These are phyloP conservation scores for Phaedon cochleariae DNA, from an alignment of 2,888 invertebrate genomes.

Conservation along the genomic window DNA sequence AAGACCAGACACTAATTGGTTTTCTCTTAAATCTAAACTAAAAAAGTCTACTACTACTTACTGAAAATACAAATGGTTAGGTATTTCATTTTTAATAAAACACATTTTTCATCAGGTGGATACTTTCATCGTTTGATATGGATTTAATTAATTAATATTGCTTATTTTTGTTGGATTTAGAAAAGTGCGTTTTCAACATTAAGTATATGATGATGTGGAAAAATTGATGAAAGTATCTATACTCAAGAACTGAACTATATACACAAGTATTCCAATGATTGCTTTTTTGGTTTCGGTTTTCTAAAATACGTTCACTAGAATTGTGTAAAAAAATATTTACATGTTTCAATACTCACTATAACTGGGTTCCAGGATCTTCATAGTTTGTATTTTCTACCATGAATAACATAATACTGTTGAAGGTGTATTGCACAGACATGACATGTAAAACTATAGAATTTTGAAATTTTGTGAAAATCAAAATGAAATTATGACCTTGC, in stretches of 20 bases:
- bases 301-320: slow-evolving; percentile 45
- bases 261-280: slow-evolving; percentile 53
- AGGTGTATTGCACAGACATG: slow-evolving; percentile 39
- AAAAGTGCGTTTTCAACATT: slow-evolving; percentile 45
- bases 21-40: slow-evolving; percentile 60
- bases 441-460: slow-evolving; percentile 1
- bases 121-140: slow-evolving; percentile 53
- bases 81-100: slow-evolving; percentile 48
- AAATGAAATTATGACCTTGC: slow-evolving; percentile 19
- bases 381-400: slow-evolving; percentile 1
- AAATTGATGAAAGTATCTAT: slow-evolving; percentile 48
- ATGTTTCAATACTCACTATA: slow-evolving; percentile 44
- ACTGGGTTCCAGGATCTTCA: slow-evolving; percentile 7
- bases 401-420: slow-evolving; percentile 38
- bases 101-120: slow-evolving; percentile 50
- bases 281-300: slow-evolving; percentile 52
- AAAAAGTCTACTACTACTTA: slow-evolving; percentile 59
- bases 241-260: slow-evolving; percentile 47
- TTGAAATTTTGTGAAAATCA: slow-evolving; percentile 11
- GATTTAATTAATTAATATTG: slow-evolving; percentile 47
- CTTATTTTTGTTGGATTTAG: slow-evolving; percentile 41
- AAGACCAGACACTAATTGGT: slow-evolving; percentile 62
- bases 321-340: slow-evolving; percentile 53
- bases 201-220: slow-evolving; percentile 42
- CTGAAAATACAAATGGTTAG: slow-evolving; percentile 56